Evolutionary conservation across 2,797 vertebrate species (phyloP).

Genomic region (Euphonia xanthogaster): DNA sequence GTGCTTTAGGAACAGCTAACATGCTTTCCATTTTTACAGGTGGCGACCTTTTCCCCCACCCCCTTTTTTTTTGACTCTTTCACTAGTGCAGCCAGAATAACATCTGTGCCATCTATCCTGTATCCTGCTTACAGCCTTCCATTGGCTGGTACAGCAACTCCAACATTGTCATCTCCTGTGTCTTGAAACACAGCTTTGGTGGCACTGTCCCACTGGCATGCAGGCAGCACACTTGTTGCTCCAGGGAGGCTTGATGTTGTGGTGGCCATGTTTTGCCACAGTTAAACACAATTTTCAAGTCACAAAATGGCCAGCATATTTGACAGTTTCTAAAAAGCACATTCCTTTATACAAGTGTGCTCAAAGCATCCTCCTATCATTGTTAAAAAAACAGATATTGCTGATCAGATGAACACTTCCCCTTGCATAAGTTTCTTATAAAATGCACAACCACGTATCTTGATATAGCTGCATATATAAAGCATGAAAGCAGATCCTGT

Average conservation of each 20-base stretch:
- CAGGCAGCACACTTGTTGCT: accelerated
- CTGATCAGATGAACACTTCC: neutral
- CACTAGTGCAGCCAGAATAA: neutral
- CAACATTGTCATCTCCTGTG: neutral
- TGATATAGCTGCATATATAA: neutral
- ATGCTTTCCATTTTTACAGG: accelerated
- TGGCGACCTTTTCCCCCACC: neutral
- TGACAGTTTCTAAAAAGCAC: neutral
- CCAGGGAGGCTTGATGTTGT: neutral
- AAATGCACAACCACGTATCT: neutral
- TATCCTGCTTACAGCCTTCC: neutral
- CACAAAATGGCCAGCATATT: neutral
- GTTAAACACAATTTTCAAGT: neutral
- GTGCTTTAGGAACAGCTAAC: neutral
- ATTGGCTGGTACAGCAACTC: neutral
- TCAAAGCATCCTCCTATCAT: neutral
- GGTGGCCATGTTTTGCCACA: neutral
- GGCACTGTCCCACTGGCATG: accelerated
- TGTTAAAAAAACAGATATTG: neutral
- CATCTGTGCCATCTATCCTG: neutral
- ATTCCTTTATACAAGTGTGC: neutral
- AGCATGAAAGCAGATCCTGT: neutral
- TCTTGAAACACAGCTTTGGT: neutral
- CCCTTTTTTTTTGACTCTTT: neutral
- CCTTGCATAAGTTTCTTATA: neutral